Base-by-base conservation (phyloP, 2,888 invertebrate species). In the Pachydiplax longipennis region DNA sequence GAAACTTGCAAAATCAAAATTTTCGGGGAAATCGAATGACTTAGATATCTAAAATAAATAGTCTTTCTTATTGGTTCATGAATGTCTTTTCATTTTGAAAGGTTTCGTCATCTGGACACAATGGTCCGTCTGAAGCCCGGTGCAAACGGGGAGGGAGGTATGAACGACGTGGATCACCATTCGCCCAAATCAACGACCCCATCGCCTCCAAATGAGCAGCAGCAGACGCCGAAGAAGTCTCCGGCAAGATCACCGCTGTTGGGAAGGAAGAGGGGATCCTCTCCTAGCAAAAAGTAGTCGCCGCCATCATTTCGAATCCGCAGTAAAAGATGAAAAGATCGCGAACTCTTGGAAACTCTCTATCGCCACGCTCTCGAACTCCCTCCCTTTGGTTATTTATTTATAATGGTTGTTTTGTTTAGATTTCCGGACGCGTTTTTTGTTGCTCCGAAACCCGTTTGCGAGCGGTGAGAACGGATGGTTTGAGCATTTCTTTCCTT, bases 21-120 rank as follows among this genome's bases (percentile, higher is more conserved):
- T 10, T 44, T 44, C 10, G 44, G 6, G 44, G 44, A 44, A 8
- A 10, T 10, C 44, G 81, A 82, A 80, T 81, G 90, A 80, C 90
- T 22, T 91, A 61, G 15, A 15, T 18, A 1, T 53, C 18, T 12
- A 53, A 53, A 87, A 91, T 13, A 73, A 44, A 61, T 18, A 22
- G 37, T 31, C 15, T 61, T 22, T 5, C 13, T 12, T 25, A 5
- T 2, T 31, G 6, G 15, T 15, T 18, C 2, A 10, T 10, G 44
- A 44, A 44, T 8, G 0, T 44, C 44, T 44, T 10, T 25, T 40
- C 15, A 15, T 37, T 31, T 82, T 37, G n/a, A 13, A 93, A 98
- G 98, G 93, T 98, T 98, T 94, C 96, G 98, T 35, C 98, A 98
- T 94, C 94, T 98, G 94, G 98, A 98, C 93, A 97, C 98, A 31